Conservation (phyloP, 2,888 invertebrate species). For the Drosophila cognata region DNA sequence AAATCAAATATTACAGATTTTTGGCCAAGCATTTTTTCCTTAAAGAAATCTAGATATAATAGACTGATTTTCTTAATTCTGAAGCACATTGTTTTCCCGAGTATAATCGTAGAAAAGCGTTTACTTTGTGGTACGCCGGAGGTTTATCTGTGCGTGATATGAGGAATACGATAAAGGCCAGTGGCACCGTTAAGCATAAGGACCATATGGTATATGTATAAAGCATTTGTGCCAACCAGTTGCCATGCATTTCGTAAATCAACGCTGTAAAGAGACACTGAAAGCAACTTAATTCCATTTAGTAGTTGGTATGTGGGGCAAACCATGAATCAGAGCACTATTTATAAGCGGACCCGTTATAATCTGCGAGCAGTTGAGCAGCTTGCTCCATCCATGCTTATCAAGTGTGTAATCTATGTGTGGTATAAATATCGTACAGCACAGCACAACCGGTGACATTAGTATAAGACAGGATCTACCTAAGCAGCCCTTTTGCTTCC, state of each 20-base stretch:
- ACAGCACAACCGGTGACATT: slow-evolving; percentile 40
- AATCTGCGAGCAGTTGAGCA: slow-evolving; percentile 74
- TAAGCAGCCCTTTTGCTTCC: slow-evolving; percentile 41
- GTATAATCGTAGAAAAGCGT: background rate
- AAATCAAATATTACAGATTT: too few relatives aligned
- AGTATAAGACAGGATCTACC: slow-evolving; percentile 28
- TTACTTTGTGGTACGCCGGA: slow-evolving; percentile 47
- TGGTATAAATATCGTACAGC: slow-evolving; percentile 59
- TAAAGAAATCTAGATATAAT: too few relatives aligned
- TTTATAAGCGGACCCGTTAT: slow-evolving; percentile 54
- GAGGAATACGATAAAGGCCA: slow-evolving; percentile 40
- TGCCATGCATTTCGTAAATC: slow-evolving; percentile 6
- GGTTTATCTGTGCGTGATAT: slow-evolving; percentile 54
- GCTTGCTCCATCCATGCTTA: slow-evolving; percentile 80
- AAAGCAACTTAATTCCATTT: background rate
- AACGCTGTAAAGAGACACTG: slow-evolving; percentile 15
- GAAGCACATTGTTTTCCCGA: too few relatives aligned
- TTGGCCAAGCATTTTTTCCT: too few relatives aligned
- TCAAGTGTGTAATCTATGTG: slow-evolving; percentile 62
- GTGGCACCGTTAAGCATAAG: slow-evolving; percentile 38
- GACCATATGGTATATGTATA: slow-evolving; percentile 25
- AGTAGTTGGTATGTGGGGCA: background rate
- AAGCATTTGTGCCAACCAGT: background rate
- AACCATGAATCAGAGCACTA: slow-evolving; percentile 6
- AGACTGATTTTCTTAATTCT: too few relatives aligned